Evolutionary conservation across 2,888 invertebrate species (phyloP).

Genomic region (Capitulum mitella): DNA sequence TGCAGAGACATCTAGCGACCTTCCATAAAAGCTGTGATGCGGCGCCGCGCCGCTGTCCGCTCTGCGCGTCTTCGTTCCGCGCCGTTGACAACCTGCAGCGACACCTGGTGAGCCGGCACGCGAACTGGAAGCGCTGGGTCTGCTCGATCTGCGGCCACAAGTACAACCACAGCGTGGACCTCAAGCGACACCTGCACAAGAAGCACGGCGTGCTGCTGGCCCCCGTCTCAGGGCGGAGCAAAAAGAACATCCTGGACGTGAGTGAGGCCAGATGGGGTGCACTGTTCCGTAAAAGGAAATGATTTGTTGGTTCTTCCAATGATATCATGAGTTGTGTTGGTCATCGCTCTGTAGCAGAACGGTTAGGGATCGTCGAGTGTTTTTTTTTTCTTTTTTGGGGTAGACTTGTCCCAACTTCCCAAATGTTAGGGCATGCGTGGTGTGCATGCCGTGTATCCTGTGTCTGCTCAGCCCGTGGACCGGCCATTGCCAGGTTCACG

Average conservation of each 20-base stretch:
- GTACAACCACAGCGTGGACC: conserved; percentile 23
- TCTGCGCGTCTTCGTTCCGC: background rate
- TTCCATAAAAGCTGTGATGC: background rate
- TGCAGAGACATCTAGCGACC: conserved; percentile 1
- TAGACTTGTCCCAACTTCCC: too few species aligned
- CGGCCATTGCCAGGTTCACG: background rate
- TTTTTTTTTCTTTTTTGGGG: too few species aligned
- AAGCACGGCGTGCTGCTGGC: background rate
- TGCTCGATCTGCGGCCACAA: conserved; percentile 5
- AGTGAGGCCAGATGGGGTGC: too few species aligned
- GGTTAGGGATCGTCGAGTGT: too few species aligned
- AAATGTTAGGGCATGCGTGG: too few species aligned
- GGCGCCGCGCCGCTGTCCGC: conserved; percentile 14
- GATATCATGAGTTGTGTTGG: too few species aligned
- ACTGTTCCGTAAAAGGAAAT: too few species aligned
- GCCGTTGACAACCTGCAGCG: conserved; percentile 5
- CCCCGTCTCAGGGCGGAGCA: background rate
- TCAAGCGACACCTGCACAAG: background rate
- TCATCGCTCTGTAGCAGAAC: too few species aligned
- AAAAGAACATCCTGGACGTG: background rate
- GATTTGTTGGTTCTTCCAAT: too few species aligned
- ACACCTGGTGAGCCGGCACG: conserved; percentile 3
- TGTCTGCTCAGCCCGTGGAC: too few species aligned
- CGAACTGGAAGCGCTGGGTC: conserved; percentile 21
- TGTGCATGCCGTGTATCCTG: too few species aligned